phyloP scores from a whole-genome alignment of 2,888 invertebrate genomes.

The Platycnemis pennipes region DNA sequence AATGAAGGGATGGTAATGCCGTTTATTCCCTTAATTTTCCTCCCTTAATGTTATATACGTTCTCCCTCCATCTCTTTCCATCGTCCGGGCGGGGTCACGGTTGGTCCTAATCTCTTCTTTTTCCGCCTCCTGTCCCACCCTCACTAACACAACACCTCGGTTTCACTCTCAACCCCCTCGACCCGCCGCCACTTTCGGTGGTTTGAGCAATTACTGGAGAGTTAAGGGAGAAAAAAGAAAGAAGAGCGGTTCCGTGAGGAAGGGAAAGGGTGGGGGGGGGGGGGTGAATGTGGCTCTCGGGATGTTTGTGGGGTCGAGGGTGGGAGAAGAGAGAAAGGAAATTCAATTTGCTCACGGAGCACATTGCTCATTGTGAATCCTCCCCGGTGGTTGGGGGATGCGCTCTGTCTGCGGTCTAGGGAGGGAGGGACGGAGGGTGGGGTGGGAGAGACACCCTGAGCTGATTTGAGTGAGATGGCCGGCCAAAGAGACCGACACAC shows the following conservation, averaged over 20 bases:
- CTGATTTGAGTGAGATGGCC: background rate
- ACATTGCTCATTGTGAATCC: background rate
- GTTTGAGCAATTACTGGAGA: constrained; percentile 43
- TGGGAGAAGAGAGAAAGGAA: constrained; percentile 5
- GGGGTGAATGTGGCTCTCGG: background rate
- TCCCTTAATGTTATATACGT: too few species aligned
- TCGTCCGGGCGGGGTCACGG: background rate
- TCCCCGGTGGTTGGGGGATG: background rate
- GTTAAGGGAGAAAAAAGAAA: background rate
- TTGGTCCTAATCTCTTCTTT: background rate
- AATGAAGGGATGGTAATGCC: background rate
- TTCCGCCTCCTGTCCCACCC: background rate
- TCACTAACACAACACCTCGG: background rate
- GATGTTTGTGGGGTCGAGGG: too few species aligned
- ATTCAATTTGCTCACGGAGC: constrained; percentile 48
- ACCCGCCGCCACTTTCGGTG: background rate
- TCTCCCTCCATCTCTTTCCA: too few species aligned
- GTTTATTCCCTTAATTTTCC: background rate
- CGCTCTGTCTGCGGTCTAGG: background rate
- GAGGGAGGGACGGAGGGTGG: background rate
- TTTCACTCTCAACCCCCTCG: background rate
- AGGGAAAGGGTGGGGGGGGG: background rate
- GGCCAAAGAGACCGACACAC: background rate
- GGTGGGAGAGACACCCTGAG: background rate
- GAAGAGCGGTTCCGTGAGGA: background rate